Evolutionary conservation across 1,140 invertebrate genomes (phyloP), one percentile per base, ranked within the genome.

Genomic region (Hyles euphorbiae): DNA sequence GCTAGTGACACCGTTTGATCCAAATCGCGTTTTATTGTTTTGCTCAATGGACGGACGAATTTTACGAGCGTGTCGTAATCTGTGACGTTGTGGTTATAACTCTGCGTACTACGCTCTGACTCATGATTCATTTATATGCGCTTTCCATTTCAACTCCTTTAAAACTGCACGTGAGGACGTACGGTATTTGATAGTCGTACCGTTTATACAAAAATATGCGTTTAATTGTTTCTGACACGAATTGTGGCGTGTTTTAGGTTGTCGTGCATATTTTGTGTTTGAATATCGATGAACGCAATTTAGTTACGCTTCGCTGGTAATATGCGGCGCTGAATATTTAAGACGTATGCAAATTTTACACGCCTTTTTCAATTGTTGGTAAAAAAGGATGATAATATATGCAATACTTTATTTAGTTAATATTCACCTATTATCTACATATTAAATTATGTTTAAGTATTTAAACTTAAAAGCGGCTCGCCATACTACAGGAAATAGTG

Each of bases 1-100:
- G 74, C 80, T 81, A 86, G 83, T 84, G 84, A 84, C 83, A 87
- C 82, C 72, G 72, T 84, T 81, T 84, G 84, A 87, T 85, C 72
- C 79, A 78, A 84, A 86, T 84, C 83, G 73, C 74, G 72, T 82
- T 84, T 88, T 86, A 86, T 88, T 88, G 83, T 86, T 78, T 71
- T 70, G 56, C 76, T 85, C 77, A 84, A 84, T 84, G 84, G 80
- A 81, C 79, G 78, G 63, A 74, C 78, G 74, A 74, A 80, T 82
- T 87, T 87, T 87, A 86, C 77, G 82, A 85, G 63, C 80, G 71
- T 55, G 60, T 72, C 79, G 83, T 83, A 82, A 83, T 82, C 73
- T 81, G 68, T 81, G 72, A 81, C 73, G 74, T 71, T 62, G 63
- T 67, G 72, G 65, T 69, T 83, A 79, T 81, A 74, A 71, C 60